Evolutionary conservation across 2,113 vertebrate species (phyloP), one percentile per base, ranked within the genome.

Genomic region (Amblyornis subalaris): DNA sequence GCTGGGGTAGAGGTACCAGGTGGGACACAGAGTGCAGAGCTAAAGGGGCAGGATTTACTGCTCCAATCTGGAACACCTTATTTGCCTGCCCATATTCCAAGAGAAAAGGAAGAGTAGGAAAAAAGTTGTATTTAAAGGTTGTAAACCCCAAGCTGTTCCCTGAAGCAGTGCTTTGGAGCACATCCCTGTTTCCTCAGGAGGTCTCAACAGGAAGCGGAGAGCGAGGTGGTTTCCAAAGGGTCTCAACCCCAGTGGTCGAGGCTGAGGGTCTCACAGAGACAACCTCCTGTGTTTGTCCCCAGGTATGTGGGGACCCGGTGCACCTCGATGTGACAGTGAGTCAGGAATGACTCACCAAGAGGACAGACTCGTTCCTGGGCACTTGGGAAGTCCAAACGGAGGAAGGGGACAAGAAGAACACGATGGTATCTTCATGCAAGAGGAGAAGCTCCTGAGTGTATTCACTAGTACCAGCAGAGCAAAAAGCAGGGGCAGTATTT

Each of bases 11-110:
- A 42, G 26, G 44, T 2, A 21, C 7, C 26, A 87, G 28, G 16
- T 14, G 14, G 28, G 33, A 65, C 12, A 28, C 0, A 0, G 33
- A 21, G 24, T 12, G n/a, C 33, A 67, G 21, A 91, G 42, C 12
- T 7, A 2, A 62, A 74, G 53, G 36, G 31, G 20, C 15, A 65
- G 48, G 25, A 64, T 36, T 83, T 1, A 0, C 26, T 54, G 13
- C 2, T 2, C 66, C 42, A 45, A 3, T 20, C 24, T 73, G 35
- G 67, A 89, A 31, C 1, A 2, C 0, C 0, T 55, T 66, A 35
- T 29, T 80, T 28, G 48, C 14, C 16, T 51, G 44, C 28, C 12
- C 9, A 9, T 3, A 1, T 48, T 35, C 40, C n/a, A 90, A 12
- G 17, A 75, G 25, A 67, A 77, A 36, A 78, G 23, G 57, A 85